A percentile compares a stretch with the other conserved stretches of the same genome.
These are phyloP conservation scores for Pionites leucogaster DNA, from an alignment of 2,113 vertebrate genomes.

Conservation along the genomic window DNA sequence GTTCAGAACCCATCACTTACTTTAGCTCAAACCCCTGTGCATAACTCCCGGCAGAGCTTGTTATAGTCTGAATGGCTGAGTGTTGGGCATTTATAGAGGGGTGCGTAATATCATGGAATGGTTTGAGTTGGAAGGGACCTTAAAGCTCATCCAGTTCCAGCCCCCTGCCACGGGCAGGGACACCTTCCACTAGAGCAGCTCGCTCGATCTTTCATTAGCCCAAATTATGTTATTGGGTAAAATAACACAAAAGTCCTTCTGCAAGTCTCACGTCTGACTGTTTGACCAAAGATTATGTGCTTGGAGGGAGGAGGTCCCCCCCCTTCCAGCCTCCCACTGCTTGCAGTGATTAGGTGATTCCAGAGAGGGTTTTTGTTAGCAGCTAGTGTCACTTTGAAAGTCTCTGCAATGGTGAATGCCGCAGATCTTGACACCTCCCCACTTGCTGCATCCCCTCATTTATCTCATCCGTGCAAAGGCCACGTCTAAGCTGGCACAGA, in stretches of 20 bases:
- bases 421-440: neutral
- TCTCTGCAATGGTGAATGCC: fast-evolving
- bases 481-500: neutral
- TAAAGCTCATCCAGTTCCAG: neutral
- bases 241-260: neutral
- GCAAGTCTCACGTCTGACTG: neutral
- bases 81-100: fast-evolving
- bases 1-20: neutral
- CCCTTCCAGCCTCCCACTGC: neutral
- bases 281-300: neutral
- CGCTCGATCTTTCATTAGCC: neutral
- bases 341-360: neutral
- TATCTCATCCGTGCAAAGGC: neutral
- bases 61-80: neutral
- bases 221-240: neutral
- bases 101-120: neutral
- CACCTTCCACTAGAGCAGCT: neutral
- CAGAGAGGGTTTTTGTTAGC: neutral
- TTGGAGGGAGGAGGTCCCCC: neutral
- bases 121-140: neutral
- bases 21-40: neutral
- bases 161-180: neutral
- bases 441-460: fast-evolving
- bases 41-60: neutral
- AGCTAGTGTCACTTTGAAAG: neutral